phyloP scores from a whole-genome alignment of 2,888 invertebrate genomes.

The Scelioninae gen. 1 region DNA sequence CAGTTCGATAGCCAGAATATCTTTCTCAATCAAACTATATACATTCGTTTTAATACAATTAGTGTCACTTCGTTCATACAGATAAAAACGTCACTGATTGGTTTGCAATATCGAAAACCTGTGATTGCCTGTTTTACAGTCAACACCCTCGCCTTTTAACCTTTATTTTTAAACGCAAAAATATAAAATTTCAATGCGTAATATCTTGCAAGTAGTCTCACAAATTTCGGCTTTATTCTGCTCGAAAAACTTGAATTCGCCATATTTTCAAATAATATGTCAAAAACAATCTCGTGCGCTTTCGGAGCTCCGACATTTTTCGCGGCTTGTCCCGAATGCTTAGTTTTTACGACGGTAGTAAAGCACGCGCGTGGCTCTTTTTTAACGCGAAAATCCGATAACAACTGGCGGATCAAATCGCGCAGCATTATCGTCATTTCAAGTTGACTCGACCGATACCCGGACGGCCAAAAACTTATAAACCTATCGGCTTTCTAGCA shows the following conservation, averaged over 20 bases:
- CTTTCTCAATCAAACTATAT: no score
- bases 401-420: constrained; percentile 71
- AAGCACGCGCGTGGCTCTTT: constrained; percentile 45
- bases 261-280: constrained; percentile 29
- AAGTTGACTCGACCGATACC: constrained; percentile 49
- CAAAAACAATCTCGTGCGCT: constrained; percentile 45
- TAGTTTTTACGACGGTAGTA: constrained; percentile 60
- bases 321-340: constrained; percentile 33
- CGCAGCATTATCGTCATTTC: constrained; percentile 36
- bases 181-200: constrained; percentile 24
- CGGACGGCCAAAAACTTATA: constrained; percentile 49
- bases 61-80: no score
- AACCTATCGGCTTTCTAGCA: constrained; percentile 51
- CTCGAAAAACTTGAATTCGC: constrained; percentile 8
- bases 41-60: no score
- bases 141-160: background rate
- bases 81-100: background rate
- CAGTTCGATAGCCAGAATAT: no score
- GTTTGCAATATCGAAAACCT: background rate
- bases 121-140: background rate
- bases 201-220: constrained; percentile 1
- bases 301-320: constrained; percentile 49
- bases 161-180: background rate
- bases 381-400: constrained; percentile 77
- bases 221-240: constrained; percentile 6